Conservation (phyloP, 2,888 invertebrate genomes). For the Willowsia nigromaculata region DNA sequence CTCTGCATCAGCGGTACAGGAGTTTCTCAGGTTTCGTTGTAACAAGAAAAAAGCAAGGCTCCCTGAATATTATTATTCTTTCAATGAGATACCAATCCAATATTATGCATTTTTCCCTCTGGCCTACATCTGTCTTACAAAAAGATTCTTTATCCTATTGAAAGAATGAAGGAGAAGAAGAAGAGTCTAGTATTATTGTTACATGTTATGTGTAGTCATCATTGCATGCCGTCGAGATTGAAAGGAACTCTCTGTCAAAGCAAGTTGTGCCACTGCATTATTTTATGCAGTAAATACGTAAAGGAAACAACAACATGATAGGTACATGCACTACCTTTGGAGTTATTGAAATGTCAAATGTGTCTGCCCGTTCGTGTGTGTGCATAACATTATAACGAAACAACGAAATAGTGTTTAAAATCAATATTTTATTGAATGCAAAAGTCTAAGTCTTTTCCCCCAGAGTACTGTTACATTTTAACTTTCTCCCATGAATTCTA, state of each 20-base stretch:
- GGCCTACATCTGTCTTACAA: constrained; percentile 19
- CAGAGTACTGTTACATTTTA: no score
- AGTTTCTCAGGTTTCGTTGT: not conserved
- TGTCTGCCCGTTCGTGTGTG: not conserved
- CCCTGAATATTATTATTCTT: not conserved
- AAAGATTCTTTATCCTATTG: not conserved
- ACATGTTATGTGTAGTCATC: not conserved
- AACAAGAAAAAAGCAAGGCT: not conserved
- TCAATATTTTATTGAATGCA: constrained; percentile 52
- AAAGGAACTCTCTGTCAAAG: constrained; percentile 6
- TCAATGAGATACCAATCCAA: constrained; percentile 7
- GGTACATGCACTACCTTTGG: not conserved
- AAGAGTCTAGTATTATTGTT: no score
- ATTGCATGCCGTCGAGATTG: constrained; percentile 23
- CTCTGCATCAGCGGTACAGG: not conserved
- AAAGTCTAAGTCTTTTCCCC: no score
- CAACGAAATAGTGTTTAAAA: not conserved
- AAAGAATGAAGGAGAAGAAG: not conserved
- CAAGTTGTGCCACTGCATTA: constrained; percentile 9
- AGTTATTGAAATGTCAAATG: not conserved
- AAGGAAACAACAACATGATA: not conserved
- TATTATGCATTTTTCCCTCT: constrained; percentile 15
- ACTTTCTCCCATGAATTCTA: no score
- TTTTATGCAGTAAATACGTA: not conserved
- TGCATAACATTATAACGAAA: constrained; percentile 2